These are phyloP conservation scores for Patella depressa DNA, from an alignment of 2,888 invertebrate genomes.

Conservation along the genomic window DNA sequence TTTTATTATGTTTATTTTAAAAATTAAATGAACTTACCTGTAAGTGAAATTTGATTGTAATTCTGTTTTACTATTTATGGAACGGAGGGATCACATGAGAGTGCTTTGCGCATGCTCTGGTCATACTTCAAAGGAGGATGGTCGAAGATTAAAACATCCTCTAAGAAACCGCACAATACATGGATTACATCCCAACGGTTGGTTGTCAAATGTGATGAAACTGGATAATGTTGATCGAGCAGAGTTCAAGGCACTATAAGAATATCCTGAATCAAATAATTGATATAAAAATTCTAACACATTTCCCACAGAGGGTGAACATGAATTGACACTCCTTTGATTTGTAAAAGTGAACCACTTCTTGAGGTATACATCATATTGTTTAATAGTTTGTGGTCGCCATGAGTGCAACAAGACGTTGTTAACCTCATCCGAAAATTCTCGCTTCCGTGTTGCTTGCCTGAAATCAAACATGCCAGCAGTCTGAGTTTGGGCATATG, in stretches of 20 bases:
- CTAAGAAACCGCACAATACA: constrained; percentile 22
- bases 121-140: neutral
- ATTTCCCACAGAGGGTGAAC: neutral
- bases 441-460: neutral
- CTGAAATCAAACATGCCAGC: neutral
- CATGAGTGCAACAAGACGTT: neutral
- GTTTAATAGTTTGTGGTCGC: neutral
- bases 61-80: neutral
- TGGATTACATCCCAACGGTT: constrained; percentile 13
- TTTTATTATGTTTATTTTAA: neutral
- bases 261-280: neutral
- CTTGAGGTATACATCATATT: neutral
- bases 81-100: neutral
- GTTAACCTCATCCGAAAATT: neutral
- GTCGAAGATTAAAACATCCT: constrained; percentile 28
- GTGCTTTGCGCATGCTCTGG: too few relatives aligned
- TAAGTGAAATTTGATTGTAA: constrained; percentile 1
- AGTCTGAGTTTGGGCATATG: neutral
- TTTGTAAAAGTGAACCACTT: neutral
- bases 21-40: neutral
- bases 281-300: neutral
- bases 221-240: neutral
- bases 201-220: neutral
- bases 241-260: neutral
- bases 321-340: neutral